phyloP scores from a whole-genome alignment of 2,113 vertebrate genomes.

The Indicator indicator region DNA sequence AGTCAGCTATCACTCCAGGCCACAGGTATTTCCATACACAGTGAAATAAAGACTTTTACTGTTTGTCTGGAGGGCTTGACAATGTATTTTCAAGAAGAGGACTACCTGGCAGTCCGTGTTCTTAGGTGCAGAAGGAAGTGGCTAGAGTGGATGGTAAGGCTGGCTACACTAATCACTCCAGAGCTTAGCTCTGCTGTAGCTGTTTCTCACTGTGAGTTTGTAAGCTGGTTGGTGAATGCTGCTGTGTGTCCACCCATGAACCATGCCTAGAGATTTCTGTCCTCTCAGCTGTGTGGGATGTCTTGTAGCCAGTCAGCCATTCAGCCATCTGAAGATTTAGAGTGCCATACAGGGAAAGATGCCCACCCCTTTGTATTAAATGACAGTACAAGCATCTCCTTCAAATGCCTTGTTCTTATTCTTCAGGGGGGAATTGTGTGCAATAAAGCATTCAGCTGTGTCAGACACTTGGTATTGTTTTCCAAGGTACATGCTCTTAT shows the following conservation, averaged over 20 bases:
- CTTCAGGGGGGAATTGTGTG: not conserved
- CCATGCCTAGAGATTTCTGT: not conserved
- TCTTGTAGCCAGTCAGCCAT: not conserved
- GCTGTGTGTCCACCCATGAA: not conserved
- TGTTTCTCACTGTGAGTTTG: not conserved
- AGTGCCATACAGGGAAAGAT: not conserved
- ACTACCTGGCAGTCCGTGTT: not conserved
- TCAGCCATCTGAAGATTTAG: not conserved
- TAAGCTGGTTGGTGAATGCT: not conserved
- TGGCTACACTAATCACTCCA: not conserved
- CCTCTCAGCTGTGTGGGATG: not conserved
- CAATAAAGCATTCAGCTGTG: not conserved
- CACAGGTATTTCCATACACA: not conserved
- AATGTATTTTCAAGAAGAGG: not conserved
- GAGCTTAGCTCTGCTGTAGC: not conserved
- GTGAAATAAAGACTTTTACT: not conserved
- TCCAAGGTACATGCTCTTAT: not conserved
- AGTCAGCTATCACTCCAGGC: not conserved
- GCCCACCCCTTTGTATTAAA: not conserved
- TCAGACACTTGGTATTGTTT: not conserved
- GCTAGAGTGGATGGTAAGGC: not conserved
- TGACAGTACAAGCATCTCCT: not conserved
- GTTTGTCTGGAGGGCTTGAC: not conserved
- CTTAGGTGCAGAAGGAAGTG: not conserved
- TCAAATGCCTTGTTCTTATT: not conserved